These are phyloP conservation scores for Thamnophis sirtalis DNA, from an alignment of 2,113 vertebrate species.

Conservation along the genomic window DNA sequence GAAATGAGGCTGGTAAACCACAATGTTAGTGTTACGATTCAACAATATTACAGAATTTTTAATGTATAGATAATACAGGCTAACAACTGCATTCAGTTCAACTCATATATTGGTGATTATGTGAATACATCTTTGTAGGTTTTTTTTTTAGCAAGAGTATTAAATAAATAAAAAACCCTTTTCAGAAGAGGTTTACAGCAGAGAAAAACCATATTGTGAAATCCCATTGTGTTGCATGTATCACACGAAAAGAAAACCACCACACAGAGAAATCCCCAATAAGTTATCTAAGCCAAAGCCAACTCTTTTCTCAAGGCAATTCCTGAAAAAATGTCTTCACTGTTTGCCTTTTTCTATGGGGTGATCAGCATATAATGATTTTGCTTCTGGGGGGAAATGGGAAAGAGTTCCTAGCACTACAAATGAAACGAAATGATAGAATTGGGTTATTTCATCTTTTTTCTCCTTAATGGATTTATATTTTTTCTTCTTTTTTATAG, in stretches of 20 bases:
- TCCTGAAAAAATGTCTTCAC: neutral
- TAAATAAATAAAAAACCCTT: no score
- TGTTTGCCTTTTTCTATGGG: neutral
- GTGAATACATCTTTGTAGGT: no score
- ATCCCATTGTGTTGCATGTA: neutral
- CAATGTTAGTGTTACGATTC: neutral
- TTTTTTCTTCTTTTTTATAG: neutral
- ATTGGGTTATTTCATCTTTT: neutral
- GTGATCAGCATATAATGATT: neutral
- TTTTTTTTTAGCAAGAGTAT: no score
- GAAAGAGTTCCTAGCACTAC: neutral
- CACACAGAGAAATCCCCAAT: no score
- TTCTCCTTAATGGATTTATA: neutral
- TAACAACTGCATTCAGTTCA: neutral
- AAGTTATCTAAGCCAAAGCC: neutral
- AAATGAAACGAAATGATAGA: neutral
- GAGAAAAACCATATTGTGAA: no score
- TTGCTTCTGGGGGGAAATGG: neutral
- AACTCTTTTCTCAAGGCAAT: neutral
- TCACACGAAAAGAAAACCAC: neutral
- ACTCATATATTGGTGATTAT: no score
- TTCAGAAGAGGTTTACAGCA: no score
- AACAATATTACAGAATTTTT: neutral
- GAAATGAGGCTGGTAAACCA: neutral
- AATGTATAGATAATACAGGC: neutral